Percentiles rank a stretch among this genome's conserved stretches.
phyloP scores from a whole-genome alignment of 2,113 vertebrate genomes.

The Geococcyx californianus region DNA sequence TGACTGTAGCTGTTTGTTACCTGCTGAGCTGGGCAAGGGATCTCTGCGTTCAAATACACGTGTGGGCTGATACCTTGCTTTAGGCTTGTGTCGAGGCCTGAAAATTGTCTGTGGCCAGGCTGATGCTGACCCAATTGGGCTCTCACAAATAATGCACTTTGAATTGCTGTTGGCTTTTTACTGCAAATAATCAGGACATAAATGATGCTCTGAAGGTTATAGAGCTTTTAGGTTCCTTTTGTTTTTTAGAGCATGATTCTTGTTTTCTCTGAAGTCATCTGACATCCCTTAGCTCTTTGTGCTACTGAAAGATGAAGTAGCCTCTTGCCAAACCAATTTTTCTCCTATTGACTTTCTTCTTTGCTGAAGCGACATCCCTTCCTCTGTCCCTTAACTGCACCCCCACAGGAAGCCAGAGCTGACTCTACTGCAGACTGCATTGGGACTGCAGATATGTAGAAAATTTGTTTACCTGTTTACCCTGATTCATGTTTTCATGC shows the following conservation, averaged over 20 bases:
- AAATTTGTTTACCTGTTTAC: not conserved
- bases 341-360: not conserved
- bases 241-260: not conserved
- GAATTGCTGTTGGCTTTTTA: conserved; percentile 7
- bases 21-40: not conserved
- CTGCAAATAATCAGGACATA: not conserved
- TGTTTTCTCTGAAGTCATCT: not conserved
- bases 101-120: not conserved
- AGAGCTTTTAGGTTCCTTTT: not conserved
- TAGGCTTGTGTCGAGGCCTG: not conserved
- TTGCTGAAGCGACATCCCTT: not conserved
- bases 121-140: conserved; percentile 19
- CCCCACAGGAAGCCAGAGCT: not conserved
- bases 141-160: conserved; percentile 44
- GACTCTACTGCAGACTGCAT: not conserved
- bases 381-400: not conserved
- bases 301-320: not conserved
- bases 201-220: not conserved
- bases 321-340: not conserved
- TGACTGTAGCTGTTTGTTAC: conserved; percentile 1
- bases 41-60: not conserved
- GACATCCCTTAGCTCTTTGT: not conserved
- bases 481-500: not conserved
- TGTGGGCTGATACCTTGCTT: not conserved
- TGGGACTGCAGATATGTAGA: not conserved